Conservation (phyloP, 2,888 invertebrate genomes). For the Leucophenga maculata region DNA sequence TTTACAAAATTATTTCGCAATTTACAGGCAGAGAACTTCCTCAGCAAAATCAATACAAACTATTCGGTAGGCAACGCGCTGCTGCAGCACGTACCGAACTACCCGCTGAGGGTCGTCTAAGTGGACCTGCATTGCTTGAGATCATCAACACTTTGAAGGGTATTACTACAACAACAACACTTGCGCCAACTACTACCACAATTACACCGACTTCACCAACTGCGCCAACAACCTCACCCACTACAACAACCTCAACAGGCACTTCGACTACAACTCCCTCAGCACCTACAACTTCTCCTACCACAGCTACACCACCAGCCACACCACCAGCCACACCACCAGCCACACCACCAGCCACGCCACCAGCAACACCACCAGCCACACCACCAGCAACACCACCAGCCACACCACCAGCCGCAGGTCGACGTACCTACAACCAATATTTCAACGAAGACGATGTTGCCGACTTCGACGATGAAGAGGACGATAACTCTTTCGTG, state of each 20-base stretch:
- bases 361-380: slow-evolving; percentile 12
- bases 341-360: slow-evolving; percentile 5
- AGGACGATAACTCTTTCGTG: slow-evolving; percentile 13
- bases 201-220: slow-evolving; percentile 1
- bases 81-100: slow-evolving; percentile 17
- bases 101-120: slow-evolving; percentile 48
- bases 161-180: neutral
- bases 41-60: slow-evolving; percentile 35
- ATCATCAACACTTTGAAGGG: slow-evolving; percentile 44
- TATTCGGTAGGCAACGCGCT: slow-evolving; percentile 31
- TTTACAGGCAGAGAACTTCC: slow-evolving; percentile 22
- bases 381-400: slow-evolving; percentile 9
- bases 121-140: slow-evolving; percentile 41
- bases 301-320: neutral
- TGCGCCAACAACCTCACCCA: neutral
- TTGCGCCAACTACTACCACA: slow-evolving; percentile 19
- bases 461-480: neutral
- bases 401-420: slow-evolving; percentile 10
- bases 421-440: neutral
- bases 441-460: slow-evolving; percentile 10
- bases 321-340: neutral
- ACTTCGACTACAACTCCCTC: neutral
- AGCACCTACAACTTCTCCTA: too few relatives aligned
- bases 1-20: too few relatives aligned
- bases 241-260: neutral